Evolutionary conservation across 2,113 vertebrate species (phyloP).

Genomic region (Oreochromis tanganicae): DNA sequence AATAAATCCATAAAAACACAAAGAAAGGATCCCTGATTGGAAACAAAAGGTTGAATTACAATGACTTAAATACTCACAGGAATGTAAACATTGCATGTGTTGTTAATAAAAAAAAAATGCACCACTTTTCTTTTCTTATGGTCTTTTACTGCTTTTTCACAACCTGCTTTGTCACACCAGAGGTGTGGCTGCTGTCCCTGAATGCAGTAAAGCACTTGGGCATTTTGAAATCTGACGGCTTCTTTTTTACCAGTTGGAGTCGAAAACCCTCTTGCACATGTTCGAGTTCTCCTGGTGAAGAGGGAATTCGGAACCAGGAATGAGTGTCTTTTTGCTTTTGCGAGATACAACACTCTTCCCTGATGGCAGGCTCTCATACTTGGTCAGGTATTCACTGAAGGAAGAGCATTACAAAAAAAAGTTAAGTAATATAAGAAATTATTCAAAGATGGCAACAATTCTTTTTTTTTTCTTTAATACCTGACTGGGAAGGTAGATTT

Average conservation of each 20-base stretch:
- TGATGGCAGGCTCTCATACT: constrained; percentile 81
- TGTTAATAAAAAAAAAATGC: constrained; percentile 10
- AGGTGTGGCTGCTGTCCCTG: constrained; percentile 27
- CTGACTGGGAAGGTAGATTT: constrained; percentile 82
- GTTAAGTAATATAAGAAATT: not conserved
- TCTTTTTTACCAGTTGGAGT: constrained; percentile 67
- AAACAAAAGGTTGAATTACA: constrained; percentile 57
- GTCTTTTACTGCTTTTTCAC: constrained; percentile 4
- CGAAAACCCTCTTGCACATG: constrained; percentile 89
- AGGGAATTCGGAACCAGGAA: constrained; percentile 86
- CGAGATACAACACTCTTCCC: constrained; percentile 72
- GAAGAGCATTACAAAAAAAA: not conserved
- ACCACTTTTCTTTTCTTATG: not conserved
- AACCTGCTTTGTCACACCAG: not conserved
- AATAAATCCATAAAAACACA: constrained; percentile 48
- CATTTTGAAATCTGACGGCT: not conserved
- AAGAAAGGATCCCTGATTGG: constrained; percentile 31
- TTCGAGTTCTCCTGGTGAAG: constrained; percentile 96
- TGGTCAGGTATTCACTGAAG: constrained; percentile 77
- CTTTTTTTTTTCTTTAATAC: constrained; percentile 49
- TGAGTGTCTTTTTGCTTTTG: constrained; percentile 61
- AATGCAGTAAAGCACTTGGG: constrained; percentile 4
- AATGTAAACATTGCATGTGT: constrained; percentile 88
- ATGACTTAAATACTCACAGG: constrained; percentile 84
- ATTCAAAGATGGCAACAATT: not conserved